These are phyloP conservation scores for Spatulosminthurus flaviceps DNA, from an alignment of 2,888 invertebrate species.

Conservation along the genomic window DNA sequence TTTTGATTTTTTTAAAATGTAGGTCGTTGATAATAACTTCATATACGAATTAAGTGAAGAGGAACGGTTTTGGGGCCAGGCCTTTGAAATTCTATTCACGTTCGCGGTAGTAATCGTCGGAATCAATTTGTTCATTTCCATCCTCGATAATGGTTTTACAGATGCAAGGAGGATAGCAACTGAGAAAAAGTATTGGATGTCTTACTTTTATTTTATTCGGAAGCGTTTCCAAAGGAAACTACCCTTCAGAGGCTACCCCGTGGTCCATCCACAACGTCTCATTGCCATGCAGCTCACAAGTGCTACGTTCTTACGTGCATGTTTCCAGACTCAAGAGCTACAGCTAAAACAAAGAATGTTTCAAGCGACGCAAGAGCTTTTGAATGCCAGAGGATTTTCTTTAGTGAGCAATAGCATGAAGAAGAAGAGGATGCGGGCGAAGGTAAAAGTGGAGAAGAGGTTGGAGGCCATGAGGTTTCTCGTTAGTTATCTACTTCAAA, in stretches of 20 bases:
- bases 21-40: background rate
- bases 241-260: background rate
- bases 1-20: background rate
- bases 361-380: background rate
- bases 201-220: background rate
- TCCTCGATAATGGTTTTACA: conserved; percentile 1
- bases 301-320: background rate
- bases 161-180: conserved; percentile 34
- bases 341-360: conserved; percentile 18
- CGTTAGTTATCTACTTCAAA: background rate
- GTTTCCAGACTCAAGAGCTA: conserved; percentile 8
- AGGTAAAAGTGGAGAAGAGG: background rate
- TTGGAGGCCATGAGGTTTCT: background rate
- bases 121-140: conserved; percentile 24
- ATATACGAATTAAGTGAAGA: background rate
- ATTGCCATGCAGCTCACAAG: background rate
- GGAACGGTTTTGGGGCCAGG: background rate
- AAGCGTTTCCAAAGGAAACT: background rate
- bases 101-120: background rate
- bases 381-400: background rate
- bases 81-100: conserved; percentile 1
- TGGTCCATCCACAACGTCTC: conserved; percentile 25
- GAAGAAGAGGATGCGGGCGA: background rate
- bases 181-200: conserved; percentile 32
- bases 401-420: conserved; percentile 22